phyloP scores from a whole-genome alignment of 2,888 invertebrate genomes.

The Chloromyia formosa region DNA sequence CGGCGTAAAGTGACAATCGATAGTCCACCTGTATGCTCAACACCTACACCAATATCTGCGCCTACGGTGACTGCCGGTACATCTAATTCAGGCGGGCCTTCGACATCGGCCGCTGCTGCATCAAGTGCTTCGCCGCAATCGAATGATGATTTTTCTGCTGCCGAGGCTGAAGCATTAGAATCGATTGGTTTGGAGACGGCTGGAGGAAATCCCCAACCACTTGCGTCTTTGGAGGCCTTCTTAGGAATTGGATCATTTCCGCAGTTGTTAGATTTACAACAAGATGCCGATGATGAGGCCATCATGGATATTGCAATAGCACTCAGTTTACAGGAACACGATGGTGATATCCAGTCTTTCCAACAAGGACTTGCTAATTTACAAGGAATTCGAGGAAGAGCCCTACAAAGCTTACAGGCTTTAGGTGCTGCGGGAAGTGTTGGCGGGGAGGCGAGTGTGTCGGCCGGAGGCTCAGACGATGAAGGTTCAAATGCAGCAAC shows the following conservation, averaged over 20 bases:
- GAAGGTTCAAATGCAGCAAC: slow-evolving; percentile 96
- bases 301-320: slow-evolving; percentile 97
- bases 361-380: slow-evolving; percentile 64
- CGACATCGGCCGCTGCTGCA: slow-evolving; percentile 3
- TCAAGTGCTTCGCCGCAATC: slow-evolving; percentile 46
- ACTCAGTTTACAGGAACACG: slow-evolving; percentile 87
- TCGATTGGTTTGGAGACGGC: slow-evolving; percentile 54
- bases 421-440: slow-evolving; percentile 50
- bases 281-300: slow-evolving; percentile 96
- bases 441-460: slow-evolving; percentile 75
- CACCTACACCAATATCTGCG: slow-evolving; percentile 67
- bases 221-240: slow-evolving; percentile 65
- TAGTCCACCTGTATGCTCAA: slow-evolving; percentile 73
- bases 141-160: slow-evolving; percentile 53
- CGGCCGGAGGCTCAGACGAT: slow-evolving; percentile 91
- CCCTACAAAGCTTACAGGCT: slow-evolving; percentile 66
- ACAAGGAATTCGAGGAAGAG: slow-evolving; percentile 59
- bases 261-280: slow-evolving; percentile 85
- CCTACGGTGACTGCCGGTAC: slow-evolving; percentile 28
- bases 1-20: slow-evolving; percentile 76
- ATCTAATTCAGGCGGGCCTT: slow-evolving; percentile 42
- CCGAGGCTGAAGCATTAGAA: slow-evolving; percentile 54
- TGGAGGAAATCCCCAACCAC: slow-evolving; percentile 55
- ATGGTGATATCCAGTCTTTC: slow-evolving; percentile 68
- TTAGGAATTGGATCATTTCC: slow-evolving; percentile 73